Percentiles rank a stretch among this genome's conserved stretches.
These are phyloP conservation scores for Aporophyla lueneburgensis DNA, from an alignment of 2,888 invertebrate genomes.

Conservation along the genomic window DNA sequence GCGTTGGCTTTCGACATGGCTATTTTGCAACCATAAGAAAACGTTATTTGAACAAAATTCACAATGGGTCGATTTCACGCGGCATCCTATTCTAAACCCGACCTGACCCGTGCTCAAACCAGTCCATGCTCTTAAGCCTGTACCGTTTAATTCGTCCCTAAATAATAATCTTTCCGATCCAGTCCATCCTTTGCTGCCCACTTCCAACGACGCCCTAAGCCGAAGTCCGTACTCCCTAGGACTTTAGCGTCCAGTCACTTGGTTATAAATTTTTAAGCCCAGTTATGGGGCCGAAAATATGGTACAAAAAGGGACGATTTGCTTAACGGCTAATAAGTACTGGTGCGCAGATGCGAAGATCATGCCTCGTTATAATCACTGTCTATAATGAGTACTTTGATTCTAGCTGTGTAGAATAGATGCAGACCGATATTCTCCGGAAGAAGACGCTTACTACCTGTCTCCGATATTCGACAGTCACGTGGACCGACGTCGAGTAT, in stretches of 20 bases:
- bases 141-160: no score
- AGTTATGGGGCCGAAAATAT: no score
- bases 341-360: neutral
- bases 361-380: neutral
- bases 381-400: neutral
- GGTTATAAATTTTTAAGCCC: no score
- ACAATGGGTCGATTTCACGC: neutral
- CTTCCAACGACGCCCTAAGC: no score
- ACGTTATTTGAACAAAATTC: neutral
- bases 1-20: neutral
- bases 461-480: slow-evolving; percentile 74
- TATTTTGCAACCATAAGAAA: neutral
- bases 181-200: no score
- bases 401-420: slow-evolving; percentile 82
- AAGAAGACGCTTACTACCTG: slow-evolving; percentile 80
- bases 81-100: no score
- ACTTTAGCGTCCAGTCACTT: no score
- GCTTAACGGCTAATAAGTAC: neutral
- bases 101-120: no score
- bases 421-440: slow-evolving; percentile 79
- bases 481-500: slow-evolving; percentile 82
- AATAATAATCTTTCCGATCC: no score
- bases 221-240: no score
- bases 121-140: no score
- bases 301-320: no score